Conservation (phyloP, 2,797 vertebrate species). For the Pantherophis vulpinus region DNA sequence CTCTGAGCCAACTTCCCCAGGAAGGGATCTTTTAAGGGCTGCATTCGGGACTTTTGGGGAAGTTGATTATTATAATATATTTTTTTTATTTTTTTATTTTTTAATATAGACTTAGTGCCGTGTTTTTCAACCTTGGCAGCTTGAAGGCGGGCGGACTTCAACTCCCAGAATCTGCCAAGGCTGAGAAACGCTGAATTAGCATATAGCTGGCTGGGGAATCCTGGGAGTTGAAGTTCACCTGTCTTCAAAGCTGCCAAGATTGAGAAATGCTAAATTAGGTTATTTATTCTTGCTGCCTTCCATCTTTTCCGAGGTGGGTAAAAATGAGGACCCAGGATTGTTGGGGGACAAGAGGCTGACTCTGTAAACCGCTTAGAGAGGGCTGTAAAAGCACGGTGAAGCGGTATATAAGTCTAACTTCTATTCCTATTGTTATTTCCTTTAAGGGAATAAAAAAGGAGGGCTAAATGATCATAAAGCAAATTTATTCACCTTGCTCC, state of each 20-base stretch:
- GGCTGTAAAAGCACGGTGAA: no score
- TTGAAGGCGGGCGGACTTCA: not conserved
- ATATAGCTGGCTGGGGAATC: not conserved
- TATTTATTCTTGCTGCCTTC: not conserved
- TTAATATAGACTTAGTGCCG: not conserved
- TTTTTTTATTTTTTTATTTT: no score
- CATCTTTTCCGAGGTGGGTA: no score
- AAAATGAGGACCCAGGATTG: no score
- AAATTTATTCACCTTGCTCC: not conserved
- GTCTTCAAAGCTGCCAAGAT: not conserved
- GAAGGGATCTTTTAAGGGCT: not conserved
- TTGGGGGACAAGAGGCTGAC: no score
- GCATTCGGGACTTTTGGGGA: not conserved
- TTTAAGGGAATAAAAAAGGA: not conserved
- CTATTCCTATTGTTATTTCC: not conserved
- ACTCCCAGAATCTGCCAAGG: not conserved
- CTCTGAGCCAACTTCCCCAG: not conserved
- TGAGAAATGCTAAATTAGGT: not conserved
- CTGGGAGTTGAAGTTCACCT: not conserved
- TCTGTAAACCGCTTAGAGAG: no score
- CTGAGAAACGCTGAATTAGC: no score
- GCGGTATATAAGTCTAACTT: no score
- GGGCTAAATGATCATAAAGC: no score
- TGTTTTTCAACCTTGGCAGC: not conserved
- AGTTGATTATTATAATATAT: not conserved